These are phyloP conservation scores for Pycnonotus jocosus DNA, from an alignment of 2,113 vertebrate species.

Conservation along the genomic window DNA sequence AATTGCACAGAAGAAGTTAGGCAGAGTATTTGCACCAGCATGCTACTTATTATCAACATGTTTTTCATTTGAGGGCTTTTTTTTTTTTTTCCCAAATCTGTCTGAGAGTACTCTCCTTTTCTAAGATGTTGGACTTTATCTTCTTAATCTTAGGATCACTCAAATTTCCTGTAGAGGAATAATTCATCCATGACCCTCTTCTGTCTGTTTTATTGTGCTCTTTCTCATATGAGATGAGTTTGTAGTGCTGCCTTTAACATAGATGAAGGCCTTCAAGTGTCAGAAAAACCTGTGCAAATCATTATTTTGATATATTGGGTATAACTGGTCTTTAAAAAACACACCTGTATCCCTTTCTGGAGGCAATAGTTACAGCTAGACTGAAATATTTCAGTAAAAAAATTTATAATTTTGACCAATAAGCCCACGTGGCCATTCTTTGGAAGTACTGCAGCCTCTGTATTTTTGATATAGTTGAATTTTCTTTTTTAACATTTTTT, in stretches of 20 bases:
- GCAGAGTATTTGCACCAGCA: constrained; percentile 20
- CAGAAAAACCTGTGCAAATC: background rate
- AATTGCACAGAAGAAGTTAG: constrained; percentile 17
- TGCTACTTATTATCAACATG: constrained; percentile 19
- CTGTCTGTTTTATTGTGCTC: background rate
- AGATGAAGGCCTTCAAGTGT: background rate
- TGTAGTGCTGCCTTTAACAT: background rate
- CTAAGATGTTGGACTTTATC: background rate
- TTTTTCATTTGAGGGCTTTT: constrained; percentile 1
- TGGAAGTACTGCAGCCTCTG: background rate
- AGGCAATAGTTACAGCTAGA: background rate
- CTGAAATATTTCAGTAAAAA: background rate
- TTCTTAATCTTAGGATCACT: background rate
- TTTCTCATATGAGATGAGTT: background rate
- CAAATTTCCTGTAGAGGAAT: background rate
- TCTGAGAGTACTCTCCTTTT: background rate
- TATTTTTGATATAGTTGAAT: background rate
- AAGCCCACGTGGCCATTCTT: background rate
- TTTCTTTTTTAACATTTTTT: background rate
- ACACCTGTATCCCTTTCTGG: background rate
- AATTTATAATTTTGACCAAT: background rate
- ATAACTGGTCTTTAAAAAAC: background rate
- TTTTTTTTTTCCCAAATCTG: background rate
- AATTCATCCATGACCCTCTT: background rate
- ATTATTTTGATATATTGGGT: background rate